A percentile compares a stretch with the other conserved stretches of the same genome.
Evolutionary conservation across 2,113 vertebrate genomes (phyloP).

Genomic region (Sander vitreus): DNA sequence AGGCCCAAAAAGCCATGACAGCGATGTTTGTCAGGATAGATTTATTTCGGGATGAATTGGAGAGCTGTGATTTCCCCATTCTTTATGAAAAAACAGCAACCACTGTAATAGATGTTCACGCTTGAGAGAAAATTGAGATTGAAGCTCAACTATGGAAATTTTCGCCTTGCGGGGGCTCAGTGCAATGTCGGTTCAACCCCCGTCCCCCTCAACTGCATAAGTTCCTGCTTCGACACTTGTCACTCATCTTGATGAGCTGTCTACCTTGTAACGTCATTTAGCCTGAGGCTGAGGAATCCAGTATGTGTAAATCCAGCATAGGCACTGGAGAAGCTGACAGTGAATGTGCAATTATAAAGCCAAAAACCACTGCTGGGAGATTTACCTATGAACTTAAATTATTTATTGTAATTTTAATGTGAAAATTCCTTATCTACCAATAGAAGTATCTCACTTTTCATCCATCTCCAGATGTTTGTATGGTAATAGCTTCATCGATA

Average conservation of each 20-base stretch:
- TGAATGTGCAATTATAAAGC: constrained; percentile 28
- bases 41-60: neutral
- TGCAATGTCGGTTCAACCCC: neutral
- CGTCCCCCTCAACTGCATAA: constrained; percentile 16
- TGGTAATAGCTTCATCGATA: constrained; percentile 1
- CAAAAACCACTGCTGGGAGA: constrained; percentile 17
- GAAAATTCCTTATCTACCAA: neutral
- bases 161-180: constrained; percentile 31
- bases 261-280: constrained; percentile 30
- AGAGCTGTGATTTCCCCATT: neutral
- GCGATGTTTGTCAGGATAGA: neutral
- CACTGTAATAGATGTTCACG: neutral
- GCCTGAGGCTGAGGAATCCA: constrained; percentile 31
- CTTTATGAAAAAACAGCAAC: neutral
- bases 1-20: neutral
- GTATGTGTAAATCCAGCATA: constrained; percentile 10
- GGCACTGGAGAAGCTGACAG: constrained; percentile 5
- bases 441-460: neutral
- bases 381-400: neutral
- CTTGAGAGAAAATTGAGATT: constrained; percentile 5
- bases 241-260: constrained; percentile 47
- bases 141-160: constrained; percentile 22
- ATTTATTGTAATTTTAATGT: neutral
- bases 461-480: constrained; percentile 14
- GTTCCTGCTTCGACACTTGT: constrained; percentile 27